Base-by-base conservation (phyloP, 2,113 vertebrate genomes). In the Paradisaea rubra region DNA sequence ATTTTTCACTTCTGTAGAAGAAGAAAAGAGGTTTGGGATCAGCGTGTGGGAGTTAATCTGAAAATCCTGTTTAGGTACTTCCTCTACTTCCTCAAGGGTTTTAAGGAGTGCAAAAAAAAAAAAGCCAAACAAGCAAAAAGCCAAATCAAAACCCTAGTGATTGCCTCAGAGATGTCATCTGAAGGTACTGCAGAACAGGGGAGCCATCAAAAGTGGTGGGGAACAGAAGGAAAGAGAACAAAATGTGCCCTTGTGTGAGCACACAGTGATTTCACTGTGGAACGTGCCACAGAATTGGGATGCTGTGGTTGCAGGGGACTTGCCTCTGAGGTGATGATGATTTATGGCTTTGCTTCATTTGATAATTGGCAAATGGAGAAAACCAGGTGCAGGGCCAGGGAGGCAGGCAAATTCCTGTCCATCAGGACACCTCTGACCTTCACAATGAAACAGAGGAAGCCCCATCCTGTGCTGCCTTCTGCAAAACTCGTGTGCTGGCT, bases 301-400 rank as follows among this genome's bases (percentile, higher is more conserved):
- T 61, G 60, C 65, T 0, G 3, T 42, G 64, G 56, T 57, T 74
- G 60, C 81, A 81, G 47, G 35, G 60, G 28, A 59, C 39, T 81
- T 50, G 31, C 81, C 77, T 81, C 61, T 60, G 81, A 88, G 37
- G 44, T 56, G 89, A 50, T 78, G 65, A 81, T 89, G 94, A 92
- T 95, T 95, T 94, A 95, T 91, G 81, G 84, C 91, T 59, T 8
- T 74, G 77, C 69, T 74, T 95, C 61, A n/a, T 74, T 33, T 89
- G 65, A 33, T 84, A 94, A 89, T 63, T 86, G 91, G 84, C 65
- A 94, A 86, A 74, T 35, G 69, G 72, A 95, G 83, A 89, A 85
- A 94, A 64, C 7, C 87, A 92, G 84, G 73, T 91, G 81, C 47
- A 35, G 69, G 61, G 30, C 60, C 49, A 52, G 42, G 17, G 73